Percentiles rank a stretch among this genome's conserved stretches.
phyloP scores from a whole-genome alignment of 2,113 vertebrate genomes.

The Hippocampus abdominalis region DNA sequence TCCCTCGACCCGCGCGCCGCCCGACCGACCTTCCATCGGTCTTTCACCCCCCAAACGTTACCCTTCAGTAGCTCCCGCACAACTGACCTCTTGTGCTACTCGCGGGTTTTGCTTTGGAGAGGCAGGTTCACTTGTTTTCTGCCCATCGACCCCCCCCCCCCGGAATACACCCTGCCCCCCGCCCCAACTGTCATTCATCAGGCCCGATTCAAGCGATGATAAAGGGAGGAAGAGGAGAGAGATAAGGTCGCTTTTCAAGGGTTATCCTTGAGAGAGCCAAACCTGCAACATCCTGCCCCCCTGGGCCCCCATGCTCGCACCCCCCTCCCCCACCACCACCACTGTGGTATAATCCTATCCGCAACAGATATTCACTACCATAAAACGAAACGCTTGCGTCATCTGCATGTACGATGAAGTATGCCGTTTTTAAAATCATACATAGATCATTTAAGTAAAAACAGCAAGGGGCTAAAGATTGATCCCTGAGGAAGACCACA shows the following conservation, averaged over 20 bases:
- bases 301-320: not conserved
- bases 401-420: too few relatives aligned
- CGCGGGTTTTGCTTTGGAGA: conserved; percentile 27
- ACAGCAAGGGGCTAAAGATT: too few relatives aligned
- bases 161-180: conserved; percentile 1
- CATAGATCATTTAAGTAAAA: too few relatives aligned
- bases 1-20: too few relatives aligned
- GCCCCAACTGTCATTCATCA: conserved; percentile 54
- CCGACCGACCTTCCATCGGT: not conserved
- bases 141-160: conserved; percentile 8
- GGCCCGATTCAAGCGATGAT: conserved; percentile 71
- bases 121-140: not conserved
- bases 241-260: conserved; percentile 63
- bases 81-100: conserved; percentile 65
- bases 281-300: not conserved
- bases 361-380: too few relatives aligned
- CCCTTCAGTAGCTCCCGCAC: conserved; percentile 55
- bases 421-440: too few relatives aligned
- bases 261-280: conserved; percentile 18
- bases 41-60: conserved; percentile 21
- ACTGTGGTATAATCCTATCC: too few relatives aligned
- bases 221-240: conserved; percentile 60
- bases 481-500: too few relatives aligned
- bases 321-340: conserved; percentile 33
- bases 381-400: too few relatives aligned